Conservation (phyloP, 2,113 vertebrate genomes). For the Pygoscelis antarcticus region DNA sequence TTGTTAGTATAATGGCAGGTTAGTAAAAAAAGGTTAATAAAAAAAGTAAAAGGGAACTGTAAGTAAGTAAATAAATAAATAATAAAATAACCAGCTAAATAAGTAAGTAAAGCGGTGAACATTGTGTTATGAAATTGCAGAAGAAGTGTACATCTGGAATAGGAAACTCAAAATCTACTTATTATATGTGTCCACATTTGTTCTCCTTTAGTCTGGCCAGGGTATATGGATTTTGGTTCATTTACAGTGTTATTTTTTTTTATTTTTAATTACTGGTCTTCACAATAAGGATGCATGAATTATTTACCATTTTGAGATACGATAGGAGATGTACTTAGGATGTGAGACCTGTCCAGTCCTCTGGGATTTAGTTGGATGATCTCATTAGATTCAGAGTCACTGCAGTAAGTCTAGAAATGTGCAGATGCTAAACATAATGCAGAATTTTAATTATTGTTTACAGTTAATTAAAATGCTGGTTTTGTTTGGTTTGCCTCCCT, state of each 20-base stretch:
- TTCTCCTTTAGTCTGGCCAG: not conserved
- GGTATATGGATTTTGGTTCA: not conserved
- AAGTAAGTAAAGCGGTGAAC: not conserved
- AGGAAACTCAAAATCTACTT: not conserved
- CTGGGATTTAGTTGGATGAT: not conserved
- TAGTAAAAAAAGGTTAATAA: not conserved
- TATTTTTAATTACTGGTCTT: not conserved
- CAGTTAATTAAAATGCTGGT: constrained; percentile 61
- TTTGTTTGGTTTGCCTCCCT: constrained; percentile 58
- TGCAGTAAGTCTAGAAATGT: constrained; percentile 12
- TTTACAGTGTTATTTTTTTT: not conserved
- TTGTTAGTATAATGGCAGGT: not conserved
- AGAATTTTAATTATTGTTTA: constrained; percentile 56
- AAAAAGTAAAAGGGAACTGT: not conserved
- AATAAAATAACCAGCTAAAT: not conserved
- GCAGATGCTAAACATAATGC: constrained; percentile 37
- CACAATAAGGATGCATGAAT: not conserved
- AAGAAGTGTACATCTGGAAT: not conserved
- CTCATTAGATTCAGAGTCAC: not conserved
- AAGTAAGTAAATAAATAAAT: not conserved
- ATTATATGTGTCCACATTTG: not conserved
- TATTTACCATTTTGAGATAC: not conserved
- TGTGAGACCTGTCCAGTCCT: not conserved
- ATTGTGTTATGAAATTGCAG: not conserved
- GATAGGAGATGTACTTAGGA: not conserved